Evolutionary conservation across 2,113 vertebrate species (phyloP), one percentile per base, ranked within the genome.

Genomic region (Salvelinus alpinus): DNA sequence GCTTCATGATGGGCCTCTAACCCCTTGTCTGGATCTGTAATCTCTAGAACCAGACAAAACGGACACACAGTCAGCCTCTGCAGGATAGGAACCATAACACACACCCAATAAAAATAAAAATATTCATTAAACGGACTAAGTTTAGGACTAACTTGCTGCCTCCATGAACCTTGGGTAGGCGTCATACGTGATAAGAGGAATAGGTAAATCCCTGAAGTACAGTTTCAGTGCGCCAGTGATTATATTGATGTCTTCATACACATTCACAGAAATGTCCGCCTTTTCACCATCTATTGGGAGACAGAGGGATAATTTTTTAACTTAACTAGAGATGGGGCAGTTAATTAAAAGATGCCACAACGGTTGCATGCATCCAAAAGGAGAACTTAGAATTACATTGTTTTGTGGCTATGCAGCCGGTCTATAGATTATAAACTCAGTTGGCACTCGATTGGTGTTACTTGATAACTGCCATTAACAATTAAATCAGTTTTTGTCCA

Each of bases 201-300:
- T 99, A 12, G 98, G 98, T 87, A 99, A 93, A 87, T 99, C 98
- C 94, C 98, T 95, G 95, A 99, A 99, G 94, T 99, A 99, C 73
- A 99, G 94, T 90, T 99, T 99, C 87, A 99, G 95, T 65, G 97
- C 98, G 77, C 98, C 98, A 3, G 97, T 96, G 94, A 99, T 99
- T 90, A 99, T 96, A 94, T 99, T 99, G 91, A 99, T 98, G 91
- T 99, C 98, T 93, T 99, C 98, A 86, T 99, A 99, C 84, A 95
- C 92, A 82, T 94, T 97, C 70, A 96, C 93, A 75, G 98, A 99
- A 90, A 99, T 99, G 82, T 99, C 98, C 20, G 96, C 98, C 87
- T 97, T 99, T 86, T 99, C 98, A 73, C 98, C 97, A 75, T 99
- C 98, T 99, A 80, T 83, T 87, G 18, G 9, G 72, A 24, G 12